These are phyloP conservation scores for Zaprionus lachaisei DNA, from an alignment of 1,140 invertebrate genomes.

Conservation along the genomic window DNA sequence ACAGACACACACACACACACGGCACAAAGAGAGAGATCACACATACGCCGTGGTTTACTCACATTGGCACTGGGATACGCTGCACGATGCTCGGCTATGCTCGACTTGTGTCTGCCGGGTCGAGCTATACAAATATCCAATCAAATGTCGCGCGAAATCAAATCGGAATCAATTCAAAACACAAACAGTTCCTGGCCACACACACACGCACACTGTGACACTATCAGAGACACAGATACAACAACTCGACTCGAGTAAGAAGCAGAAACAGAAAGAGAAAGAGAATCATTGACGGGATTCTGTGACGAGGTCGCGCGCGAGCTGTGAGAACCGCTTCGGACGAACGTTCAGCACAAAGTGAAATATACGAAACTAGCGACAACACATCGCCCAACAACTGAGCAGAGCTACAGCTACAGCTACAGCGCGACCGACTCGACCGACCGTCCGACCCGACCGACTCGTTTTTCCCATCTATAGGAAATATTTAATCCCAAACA, in stretches of 20 bases:
- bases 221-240: not conserved
- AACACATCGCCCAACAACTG: slow-evolving; percentile 51
- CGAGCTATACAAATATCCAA: not conserved
- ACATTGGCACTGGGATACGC: slow-evolving; percentile 42
- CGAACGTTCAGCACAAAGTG: slow-evolving; percentile 77
- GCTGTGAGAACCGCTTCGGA: slow-evolving; percentile 67
- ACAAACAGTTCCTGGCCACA: slow-evolving; percentile 2
- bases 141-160: slow-evolving; percentile 7
- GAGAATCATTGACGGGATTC: not conserved
- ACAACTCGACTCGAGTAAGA: not conserved
- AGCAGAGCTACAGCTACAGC: slow-evolving; percentile 25
- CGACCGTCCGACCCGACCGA: slow-evolving; percentile 60
- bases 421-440: slow-evolving; percentile 34
- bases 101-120: not conserved
- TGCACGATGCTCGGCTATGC: not conserved
- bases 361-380: slow-evolving; percentile 77
- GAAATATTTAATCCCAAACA: slow-evolving; percentile 83
- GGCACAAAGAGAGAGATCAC: slow-evolving; percentile 45
- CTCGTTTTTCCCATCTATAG: slow-evolving; percentile 83
- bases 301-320: not conserved
- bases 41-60: slow-evolving; percentile 66
- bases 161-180: slow-evolving; percentile 16
- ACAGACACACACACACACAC: not conserved
- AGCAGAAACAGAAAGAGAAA: not conserved
- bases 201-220: not conserved